These are phyloP conservation scores for Phyllostomus hastatus DNA, from an alignment of 2,113 vertebrate genomes.

Conservation along the genomic window DNA sequence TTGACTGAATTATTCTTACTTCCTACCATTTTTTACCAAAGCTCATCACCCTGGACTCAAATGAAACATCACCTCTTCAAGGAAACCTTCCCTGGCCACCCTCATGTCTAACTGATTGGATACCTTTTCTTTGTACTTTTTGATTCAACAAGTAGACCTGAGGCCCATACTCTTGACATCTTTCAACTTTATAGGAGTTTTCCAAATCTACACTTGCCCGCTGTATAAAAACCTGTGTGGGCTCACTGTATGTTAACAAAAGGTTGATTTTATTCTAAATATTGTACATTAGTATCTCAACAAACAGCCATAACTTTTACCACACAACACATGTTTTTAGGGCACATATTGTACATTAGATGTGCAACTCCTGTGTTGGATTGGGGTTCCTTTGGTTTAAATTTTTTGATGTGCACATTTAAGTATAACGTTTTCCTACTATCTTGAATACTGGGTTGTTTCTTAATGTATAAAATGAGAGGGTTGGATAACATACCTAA, in stretches of 20 bases:
- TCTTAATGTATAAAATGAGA: not conserved
- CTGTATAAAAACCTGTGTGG: not conserved
- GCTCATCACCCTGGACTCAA: not conserved
- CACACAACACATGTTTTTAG: slow-evolving; percentile 8
- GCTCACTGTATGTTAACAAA: not conserved
- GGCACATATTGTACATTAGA: not conserved
- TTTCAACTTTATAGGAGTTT: not conserved
- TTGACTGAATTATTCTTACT: not conserved
- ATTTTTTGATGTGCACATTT: not conserved
- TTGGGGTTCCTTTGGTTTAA: not conserved
- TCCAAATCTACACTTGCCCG: not conserved
- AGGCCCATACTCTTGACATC: not conserved
- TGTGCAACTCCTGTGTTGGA: not conserved
- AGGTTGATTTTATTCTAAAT: slow-evolving; percentile 10
- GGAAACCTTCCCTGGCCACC: not conserved
- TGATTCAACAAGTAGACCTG: not conserved
- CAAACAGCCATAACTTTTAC: not conserved
- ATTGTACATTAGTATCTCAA: not conserved
- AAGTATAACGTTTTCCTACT: not conserved
- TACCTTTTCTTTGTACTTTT: slow-evolving; percentile 9
- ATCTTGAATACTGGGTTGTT: not conserved
- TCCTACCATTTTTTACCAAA: slow-evolving; percentile 32
- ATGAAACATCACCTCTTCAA: not conserved
- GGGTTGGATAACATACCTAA: not conserved
- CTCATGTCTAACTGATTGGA: not conserved